Evolutionary conservation across 2,113 vertebrate genomes (phyloP).

Genomic region (Lycaon pictus): DNA sequence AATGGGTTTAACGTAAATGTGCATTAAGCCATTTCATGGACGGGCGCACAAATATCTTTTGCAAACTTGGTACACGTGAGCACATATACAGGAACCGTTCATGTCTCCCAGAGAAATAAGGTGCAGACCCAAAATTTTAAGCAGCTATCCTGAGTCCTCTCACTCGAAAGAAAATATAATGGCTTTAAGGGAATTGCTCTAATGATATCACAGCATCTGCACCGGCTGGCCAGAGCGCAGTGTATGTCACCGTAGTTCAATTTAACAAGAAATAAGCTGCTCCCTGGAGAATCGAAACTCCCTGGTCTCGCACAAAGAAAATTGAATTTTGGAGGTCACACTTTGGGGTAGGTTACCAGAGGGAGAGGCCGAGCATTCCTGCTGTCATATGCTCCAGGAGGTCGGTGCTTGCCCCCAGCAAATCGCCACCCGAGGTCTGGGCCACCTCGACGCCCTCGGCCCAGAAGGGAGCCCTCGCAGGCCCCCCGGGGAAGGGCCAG

Average conservation of each 20-base stretch:
- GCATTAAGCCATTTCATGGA: slow-evolving; percentile 75
- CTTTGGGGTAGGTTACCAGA: slow-evolving; percentile 70
- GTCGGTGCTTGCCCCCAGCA: slow-evolving; percentile 45
- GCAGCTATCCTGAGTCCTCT: slow-evolving; percentile 53
- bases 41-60: slow-evolving; percentile 78
- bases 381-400: not conserved
- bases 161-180: slow-evolving; percentile 73
- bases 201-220: slow-evolving; percentile 68
- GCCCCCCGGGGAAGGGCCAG: no score
- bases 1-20: slow-evolving; percentile 77
- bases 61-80: slow-evolving; percentile 76
- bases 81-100: slow-evolving; percentile 72
- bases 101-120: slow-evolving; percentile 74
- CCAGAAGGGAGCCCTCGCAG: no score
- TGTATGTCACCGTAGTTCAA: slow-evolving; percentile 67
- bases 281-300: slow-evolving; percentile 74
- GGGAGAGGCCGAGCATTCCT: slow-evolving; percentile 57
- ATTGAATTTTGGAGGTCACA: slow-evolving; percentile 83
- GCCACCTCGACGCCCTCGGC: no score
- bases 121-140: slow-evolving; percentile 59
- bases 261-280: slow-evolving; percentile 79
- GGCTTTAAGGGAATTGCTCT: slow-evolving; percentile 72
- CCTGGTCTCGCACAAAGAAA: slow-evolving; percentile 78
- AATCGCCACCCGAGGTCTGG: not conserved
- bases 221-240: slow-evolving; percentile 65